Conservation (phyloP, 2,113 vertebrate species). For the Pollachius pollachius region DNA sequence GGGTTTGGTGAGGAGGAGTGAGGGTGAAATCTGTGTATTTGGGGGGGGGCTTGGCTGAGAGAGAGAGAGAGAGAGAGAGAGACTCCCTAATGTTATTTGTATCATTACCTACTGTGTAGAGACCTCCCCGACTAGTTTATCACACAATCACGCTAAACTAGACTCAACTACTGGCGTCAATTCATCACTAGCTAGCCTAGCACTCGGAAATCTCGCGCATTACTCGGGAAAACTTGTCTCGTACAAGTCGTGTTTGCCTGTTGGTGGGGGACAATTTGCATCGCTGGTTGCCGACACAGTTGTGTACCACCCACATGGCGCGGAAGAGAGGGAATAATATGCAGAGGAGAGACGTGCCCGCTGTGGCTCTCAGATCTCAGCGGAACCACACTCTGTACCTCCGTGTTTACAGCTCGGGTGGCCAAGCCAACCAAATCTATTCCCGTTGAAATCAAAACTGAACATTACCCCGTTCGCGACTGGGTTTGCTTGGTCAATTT, state of each 20-base stretch:
- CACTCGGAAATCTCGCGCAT: no score
- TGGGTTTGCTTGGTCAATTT: slow-evolving; percentile 47
- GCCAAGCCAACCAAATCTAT: slow-evolving; percentile 43
- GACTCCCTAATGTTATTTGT: slow-evolving; percentile 50
- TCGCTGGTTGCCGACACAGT: no score
- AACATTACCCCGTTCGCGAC: slow-evolving; percentile 18
- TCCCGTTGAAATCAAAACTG: slow-evolving; percentile 26
- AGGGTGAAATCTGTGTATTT: no score
- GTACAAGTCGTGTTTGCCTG: no score
- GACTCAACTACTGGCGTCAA: no score
- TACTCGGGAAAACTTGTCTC: no score
- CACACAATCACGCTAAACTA: no score
- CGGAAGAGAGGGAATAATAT: no score
- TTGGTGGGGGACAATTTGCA: no score
- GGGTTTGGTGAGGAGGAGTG: slow-evolving; percentile 64
- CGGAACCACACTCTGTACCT: slow-evolving; percentile 41
- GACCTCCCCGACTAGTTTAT: neutral
- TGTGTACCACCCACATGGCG: no score
- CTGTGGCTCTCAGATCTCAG: slow-evolving; percentile 25
- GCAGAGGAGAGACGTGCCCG: slow-evolving; percentile 17
- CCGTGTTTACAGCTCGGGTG: slow-evolving; percentile 27
- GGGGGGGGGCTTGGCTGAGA: no score
- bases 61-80: slow-evolving; percentile 36
- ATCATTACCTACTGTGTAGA: slow-evolving; percentile 51
- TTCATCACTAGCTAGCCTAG: no score